Base-by-base conservation (phyloP, 1,140 invertebrate species). In the Hesperophylax magnus region DNA sequence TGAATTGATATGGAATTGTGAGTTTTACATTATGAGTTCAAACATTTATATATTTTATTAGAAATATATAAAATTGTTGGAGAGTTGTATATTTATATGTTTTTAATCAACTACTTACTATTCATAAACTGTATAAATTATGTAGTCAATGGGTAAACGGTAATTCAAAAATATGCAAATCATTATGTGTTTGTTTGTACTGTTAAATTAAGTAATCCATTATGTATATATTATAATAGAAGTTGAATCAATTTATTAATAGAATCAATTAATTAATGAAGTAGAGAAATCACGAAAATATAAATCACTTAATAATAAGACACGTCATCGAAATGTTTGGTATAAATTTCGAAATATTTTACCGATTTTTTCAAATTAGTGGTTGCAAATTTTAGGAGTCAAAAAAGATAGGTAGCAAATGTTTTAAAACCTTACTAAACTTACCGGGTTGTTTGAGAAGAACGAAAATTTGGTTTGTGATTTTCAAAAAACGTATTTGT, bases 161-260 rank as follows among this genome's bases (percentile, higher is more conserved):
- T 54, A 20, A 31, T 27, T 75, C 31, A n/a, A 56, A 75, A 27
- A 17, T 58, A 58, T 27, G 20, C 2, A 53, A 72, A 72, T 72
- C 69, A 72, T 53, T 72, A 72, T 72, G 53, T 72, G 69, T 72
- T 53, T 72, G 53, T 72, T 72, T 72, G 69, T 72, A 72, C 69
- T 72, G 34, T 72, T 72, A 72, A 47, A 11, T 5, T 52, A 53
- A 58, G 54, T 24, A 24, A 67, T 71, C 17, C 34, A 22, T 54
- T 54, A 74, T 74, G 54, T 76, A 76, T 31, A 77, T 20, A 77
- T 39, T 61, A 61, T 61, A 74, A 54, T 39, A 17, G 71, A 24
- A 67, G 63, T 34, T 67, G 8, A 67, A 67, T 67, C 63, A 27
- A 67, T 15, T 61, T 67, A 67, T 67, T 67, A 67, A 17, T 67